Evolutionary conservation across 1,140 invertebrate species (phyloP).

Genomic region (Lepidotrigona ventralis): DNA sequence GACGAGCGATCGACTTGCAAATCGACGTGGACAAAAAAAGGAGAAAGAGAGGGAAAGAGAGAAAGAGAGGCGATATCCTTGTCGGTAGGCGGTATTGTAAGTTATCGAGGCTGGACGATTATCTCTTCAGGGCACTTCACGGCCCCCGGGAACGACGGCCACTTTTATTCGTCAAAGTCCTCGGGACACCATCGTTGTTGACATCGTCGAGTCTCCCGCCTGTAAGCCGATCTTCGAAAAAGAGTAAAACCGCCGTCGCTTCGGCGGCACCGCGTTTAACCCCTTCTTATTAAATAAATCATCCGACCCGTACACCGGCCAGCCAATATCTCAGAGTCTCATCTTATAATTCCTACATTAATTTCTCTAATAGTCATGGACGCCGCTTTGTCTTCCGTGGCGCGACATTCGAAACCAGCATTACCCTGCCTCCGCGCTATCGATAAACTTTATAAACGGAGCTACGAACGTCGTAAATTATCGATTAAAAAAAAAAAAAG

Average conservation of each 20-base stretch:
- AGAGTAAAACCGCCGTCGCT: not conserved
- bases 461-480: constrained; percentile 7
- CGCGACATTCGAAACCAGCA: constrained; percentile 35
- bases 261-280: constrained; percentile 46
- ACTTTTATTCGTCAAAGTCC: constrained; percentile 60
- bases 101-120: constrained; percentile 69
- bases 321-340: constrained; percentile 46
- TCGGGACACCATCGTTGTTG: constrained; percentile 52
- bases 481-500: too few relatives aligned
- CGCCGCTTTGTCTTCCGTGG: constrained; percentile 32
- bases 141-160: constrained; percentile 7
- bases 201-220: constrained; percentile 52
- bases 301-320: constrained; percentile 47
- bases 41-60: not conserved
- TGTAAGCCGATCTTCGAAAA: constrained; percentile 59
- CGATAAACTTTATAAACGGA: constrained; percentile 4
- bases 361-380: constrained; percentile 59
- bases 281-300: constrained; percentile 66
- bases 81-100: constrained; percentile 57
- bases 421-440: not conserved
- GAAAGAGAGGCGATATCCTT: constrained; percentile 43
- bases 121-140: constrained; percentile 7
- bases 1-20: constrained; percentile 60
- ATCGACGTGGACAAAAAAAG: constrained; percentile 11
- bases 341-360: constrained; percentile 64